Percentiles rank a stretch among this genome's conserved stretches.
Evolutionary conservation across 2,888 invertebrate genomes (phyloP).

Genomic region (Dromius quadrimaculatus): DNA sequence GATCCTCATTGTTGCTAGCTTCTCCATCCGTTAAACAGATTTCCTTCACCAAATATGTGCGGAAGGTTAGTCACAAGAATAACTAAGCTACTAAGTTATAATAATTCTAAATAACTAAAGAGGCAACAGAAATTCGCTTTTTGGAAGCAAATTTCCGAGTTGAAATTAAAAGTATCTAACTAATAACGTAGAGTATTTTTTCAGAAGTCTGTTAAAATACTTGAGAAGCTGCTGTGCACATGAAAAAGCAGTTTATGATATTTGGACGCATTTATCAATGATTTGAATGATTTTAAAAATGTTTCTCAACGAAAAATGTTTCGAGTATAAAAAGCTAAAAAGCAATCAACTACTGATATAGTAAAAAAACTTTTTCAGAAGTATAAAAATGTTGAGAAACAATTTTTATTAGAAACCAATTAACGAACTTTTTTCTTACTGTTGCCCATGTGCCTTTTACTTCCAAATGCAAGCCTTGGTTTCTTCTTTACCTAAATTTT

Average conservation of each 20-base stretch:
- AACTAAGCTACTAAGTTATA: background rate
- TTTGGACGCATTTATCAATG: background rate
- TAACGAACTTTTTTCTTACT: conserved; percentile 4
- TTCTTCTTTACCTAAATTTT: conserved; percentile 1
- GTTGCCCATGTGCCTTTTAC: conserved; percentile 6
- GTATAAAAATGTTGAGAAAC: background rate
- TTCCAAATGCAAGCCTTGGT: background rate
- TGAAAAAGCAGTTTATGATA: conserved; percentile 4
- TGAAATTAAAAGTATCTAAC: no score
- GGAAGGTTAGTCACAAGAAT: conserved; percentile 7
- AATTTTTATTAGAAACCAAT: background rate
- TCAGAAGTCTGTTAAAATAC: no score
- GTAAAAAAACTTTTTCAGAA: no score
- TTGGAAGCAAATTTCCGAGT: background rate
- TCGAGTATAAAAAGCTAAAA: no score
- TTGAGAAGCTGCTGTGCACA: background rate
- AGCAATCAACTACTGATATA: no score
- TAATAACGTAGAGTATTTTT: no score
- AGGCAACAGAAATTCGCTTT: background rate
- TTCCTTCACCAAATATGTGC: conserved; percentile 66
- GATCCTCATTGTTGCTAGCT: conserved; percentile 72
- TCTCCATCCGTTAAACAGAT: conserved; percentile 73
- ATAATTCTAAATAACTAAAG: background rate
- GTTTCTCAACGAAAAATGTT: background rate
- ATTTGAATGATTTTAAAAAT: background rate